phyloP scores from a whole-genome alignment of 2,888 invertebrate species.

The Lochmaea capreae region DNA sequence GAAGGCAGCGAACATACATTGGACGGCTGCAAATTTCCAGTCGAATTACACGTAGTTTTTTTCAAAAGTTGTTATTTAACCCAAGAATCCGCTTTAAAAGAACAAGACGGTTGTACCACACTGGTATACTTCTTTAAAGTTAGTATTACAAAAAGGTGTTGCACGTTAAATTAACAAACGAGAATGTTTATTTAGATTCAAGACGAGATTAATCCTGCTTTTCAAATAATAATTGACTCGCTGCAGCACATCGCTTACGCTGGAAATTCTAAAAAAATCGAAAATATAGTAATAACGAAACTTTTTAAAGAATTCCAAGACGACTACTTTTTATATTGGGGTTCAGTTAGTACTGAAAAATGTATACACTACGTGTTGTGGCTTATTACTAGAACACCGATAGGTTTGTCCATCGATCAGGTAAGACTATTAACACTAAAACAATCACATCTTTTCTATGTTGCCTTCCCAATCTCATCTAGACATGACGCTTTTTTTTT shows the following conservation, averaged over 20 bases:
- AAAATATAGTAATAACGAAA: conserved; percentile 59
- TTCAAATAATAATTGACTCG: conserved; percentile 66
- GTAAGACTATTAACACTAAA: conserved; percentile 57
- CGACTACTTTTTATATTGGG: conserved; percentile 77
- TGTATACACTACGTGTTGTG: conserved; percentile 70
- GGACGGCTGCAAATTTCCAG: conserved; percentile 69
- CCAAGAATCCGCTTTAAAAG: conserved; percentile 71
- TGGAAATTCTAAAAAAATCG: conserved; percentile 67
- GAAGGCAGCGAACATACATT: conserved; percentile 76
- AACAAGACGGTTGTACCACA: conserved; percentile 70
- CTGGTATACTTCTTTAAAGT: conserved; percentile 71
- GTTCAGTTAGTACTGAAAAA: conserved; percentile 66
- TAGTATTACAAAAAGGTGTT: neutral
- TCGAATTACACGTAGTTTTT: conserved; percentile 74
- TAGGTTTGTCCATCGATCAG: conserved; percentile 72
- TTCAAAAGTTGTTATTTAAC: conserved; percentile 73
- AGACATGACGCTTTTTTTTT: too few species aligned
- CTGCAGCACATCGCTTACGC: conserved; percentile 68
- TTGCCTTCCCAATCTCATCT: too few species aligned
- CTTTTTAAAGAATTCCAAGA: conserved; percentile 70
- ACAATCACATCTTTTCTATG: too few species aligned
- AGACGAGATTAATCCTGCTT: conserved; percentile 65
- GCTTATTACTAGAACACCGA: conserved; percentile 71
- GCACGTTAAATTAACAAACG: too few species aligned
- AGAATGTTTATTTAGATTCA: conserved; percentile 63